Percentiles rank a stretch among this genome's conserved stretches.
These are phyloP conservation scores for Fratercula arctica DNA, from an alignment of 2,797 vertebrate species.

Conservation along the genomic window DNA sequence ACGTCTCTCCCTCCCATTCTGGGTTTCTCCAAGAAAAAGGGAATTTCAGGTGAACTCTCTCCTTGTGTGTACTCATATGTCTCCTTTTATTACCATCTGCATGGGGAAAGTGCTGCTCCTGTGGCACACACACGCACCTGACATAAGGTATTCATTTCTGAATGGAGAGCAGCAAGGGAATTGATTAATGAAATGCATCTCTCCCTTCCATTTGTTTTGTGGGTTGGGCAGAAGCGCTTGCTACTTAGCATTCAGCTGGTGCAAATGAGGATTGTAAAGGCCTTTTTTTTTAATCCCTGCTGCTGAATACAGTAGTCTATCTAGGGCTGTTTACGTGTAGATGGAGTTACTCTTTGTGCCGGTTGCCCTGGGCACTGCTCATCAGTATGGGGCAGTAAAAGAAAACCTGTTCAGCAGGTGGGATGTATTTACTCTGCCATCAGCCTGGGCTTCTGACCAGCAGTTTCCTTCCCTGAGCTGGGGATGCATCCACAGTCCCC, in stretches of 20 bases:
- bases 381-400: not conserved
- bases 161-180: not conserved
- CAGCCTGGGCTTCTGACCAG: not conserved
- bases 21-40: not conserved
- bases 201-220: not conserved
- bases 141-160: not conserved
- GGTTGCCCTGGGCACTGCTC: not conserved
- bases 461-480: not conserved
- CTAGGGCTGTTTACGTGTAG: not conserved
- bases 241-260: conserved; percentile 46
- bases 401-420: not conserved
- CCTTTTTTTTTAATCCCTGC: not conserved
- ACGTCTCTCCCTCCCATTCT: not conserved
- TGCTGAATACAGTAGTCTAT: not conserved
- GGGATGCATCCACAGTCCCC: accelerated
- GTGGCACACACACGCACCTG: not conserved
- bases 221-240: conserved; percentile 1
- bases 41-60: not conserved
- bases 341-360: not conserved
- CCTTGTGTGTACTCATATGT: not conserved
- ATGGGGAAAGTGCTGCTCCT: not conserved
- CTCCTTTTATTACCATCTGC: not conserved
- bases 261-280: not conserved
- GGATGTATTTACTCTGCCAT: not conserved
- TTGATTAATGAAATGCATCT: conserved; percentile 37